These are phyloP conservation scores for Lophius piscatorius DNA, from an alignment of 2,113 vertebrate species.

Conservation along the genomic window DNA sequence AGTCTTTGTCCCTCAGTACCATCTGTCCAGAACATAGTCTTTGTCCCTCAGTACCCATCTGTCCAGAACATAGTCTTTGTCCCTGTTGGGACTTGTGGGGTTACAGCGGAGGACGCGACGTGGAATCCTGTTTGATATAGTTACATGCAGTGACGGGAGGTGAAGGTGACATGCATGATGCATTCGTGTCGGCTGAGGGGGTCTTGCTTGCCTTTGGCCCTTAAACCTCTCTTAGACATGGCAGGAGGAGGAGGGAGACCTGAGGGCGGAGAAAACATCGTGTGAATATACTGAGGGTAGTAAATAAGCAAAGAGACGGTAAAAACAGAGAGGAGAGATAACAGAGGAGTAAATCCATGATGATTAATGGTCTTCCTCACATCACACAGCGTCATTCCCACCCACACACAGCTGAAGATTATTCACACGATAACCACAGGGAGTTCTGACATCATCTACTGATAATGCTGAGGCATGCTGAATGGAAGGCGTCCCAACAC, in stretches of 20 bases:
- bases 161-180: neutral
- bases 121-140: neutral
- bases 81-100: no score
- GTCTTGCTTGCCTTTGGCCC: constrained; percentile 58
- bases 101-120: no score
- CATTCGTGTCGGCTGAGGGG: neutral
- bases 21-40: no score
- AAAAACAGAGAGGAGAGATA: neutral
- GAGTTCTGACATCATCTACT: neutral
- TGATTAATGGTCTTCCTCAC: neutral
- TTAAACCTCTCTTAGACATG: constrained; percentile 57
- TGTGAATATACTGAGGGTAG: neutral
- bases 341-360: neutral
- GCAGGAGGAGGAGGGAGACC: constrained; percentile 71
- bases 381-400: constrained; percentile 10
- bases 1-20: no score
- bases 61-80: no score
- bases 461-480: constrained; percentile 17
- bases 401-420: constrained; percentile 1
- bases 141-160: neutral
- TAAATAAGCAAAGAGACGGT: neutral
- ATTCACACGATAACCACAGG: no score
- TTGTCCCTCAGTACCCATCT: no score
- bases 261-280: constrained; percentile 18
- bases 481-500: constrained; percentile 8